These are phyloP conservation scores for Aphyosemion australe DNA, from an alignment of 2,113 vertebrate species.

Conservation along the genomic window DNA sequence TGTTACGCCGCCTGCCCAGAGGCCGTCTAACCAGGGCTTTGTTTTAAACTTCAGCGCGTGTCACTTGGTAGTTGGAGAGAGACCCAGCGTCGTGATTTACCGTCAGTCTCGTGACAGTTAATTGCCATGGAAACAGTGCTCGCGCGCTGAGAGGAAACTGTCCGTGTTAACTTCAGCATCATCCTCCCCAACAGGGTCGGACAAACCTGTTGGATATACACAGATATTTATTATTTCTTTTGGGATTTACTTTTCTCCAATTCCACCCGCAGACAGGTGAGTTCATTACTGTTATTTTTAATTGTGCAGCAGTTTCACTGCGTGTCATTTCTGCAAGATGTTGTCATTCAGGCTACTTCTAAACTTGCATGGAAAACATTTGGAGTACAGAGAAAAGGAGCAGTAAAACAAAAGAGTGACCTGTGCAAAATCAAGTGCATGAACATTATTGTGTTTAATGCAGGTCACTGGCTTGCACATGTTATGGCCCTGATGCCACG, in stretches of 20 bases:
- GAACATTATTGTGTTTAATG: not conserved
- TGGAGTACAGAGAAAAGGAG: too few species aligned
- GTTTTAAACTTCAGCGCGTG: constrained; percentile 30
- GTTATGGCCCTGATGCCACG: constrained; percentile 1
- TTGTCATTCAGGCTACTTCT: not conserved
- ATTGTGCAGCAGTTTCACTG: not conserved
- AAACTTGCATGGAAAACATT: too few species aligned
- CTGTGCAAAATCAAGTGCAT: constrained; percentile 16
- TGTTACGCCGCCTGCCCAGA: not conserved
- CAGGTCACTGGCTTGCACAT: not conserved
- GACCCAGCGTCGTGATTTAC: constrained; percentile 67
- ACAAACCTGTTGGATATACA: constrained; percentile 65
- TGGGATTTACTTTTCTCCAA: constrained; percentile 35
- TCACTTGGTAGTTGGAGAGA: constrained; percentile 29
- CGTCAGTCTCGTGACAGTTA: constrained; percentile 76
- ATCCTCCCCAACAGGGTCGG: constrained; percentile 27
- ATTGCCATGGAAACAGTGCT: constrained; percentile 82
- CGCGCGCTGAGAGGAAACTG: constrained; percentile 65
- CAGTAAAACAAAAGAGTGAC: not conserved
- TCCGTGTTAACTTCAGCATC: constrained; percentile 63
- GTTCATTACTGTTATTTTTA: not conserved
- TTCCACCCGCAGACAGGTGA: not conserved
- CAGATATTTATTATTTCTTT: not conserved
- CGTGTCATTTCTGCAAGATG: not conserved
- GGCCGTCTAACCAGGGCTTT: not conserved